phyloP scores from a whole-genome alignment of 2,888 invertebrate genomes.

The Aethes cnicana region DNA sequence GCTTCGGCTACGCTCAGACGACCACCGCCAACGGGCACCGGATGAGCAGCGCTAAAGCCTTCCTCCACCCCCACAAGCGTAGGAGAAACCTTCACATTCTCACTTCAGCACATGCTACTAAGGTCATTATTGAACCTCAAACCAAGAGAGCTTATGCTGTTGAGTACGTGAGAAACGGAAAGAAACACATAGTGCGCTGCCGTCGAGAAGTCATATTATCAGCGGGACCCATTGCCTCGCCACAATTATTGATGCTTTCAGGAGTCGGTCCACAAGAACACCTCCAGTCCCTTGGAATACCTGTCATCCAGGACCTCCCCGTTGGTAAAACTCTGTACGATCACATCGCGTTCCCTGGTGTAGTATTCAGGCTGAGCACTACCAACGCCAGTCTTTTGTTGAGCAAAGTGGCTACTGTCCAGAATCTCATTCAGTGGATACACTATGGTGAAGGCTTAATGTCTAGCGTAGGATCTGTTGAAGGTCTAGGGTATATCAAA shows the following conservation, averaged over 20 bases:
- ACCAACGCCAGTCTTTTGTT: slow-evolving; percentile 69
- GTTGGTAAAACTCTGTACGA: slow-evolving; percentile 87
- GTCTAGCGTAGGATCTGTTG: slow-evolving; percentile 85
- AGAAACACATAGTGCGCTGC: slow-evolving; percentile 80
- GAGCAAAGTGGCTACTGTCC: slow-evolving; percentile 65
- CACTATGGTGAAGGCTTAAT: slow-evolving; percentile 80
- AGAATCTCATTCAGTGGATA: slow-evolving; percentile 70
- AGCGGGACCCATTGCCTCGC: slow-evolving; percentile 93
- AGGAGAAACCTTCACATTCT: slow-evolving; percentile 84
- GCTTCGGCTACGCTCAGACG: slow-evolving; percentile 78
- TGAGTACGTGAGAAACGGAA: slow-evolving; percentile 83
- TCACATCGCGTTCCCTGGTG: slow-evolving; percentile 80
- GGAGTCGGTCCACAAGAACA: slow-evolving; percentile 85
- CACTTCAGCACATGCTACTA: slow-evolving; percentile 65
- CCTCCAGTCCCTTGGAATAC: slow-evolving; percentile 81
- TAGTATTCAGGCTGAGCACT: slow-evolving; percentile 69
- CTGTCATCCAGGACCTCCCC: slow-evolving; percentile 83
- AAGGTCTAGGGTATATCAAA: slow-evolving; percentile 85
- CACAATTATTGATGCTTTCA: slow-evolving; percentile 95
- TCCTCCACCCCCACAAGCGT: slow-evolving; percentile 83
- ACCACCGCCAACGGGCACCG: slow-evolving; percentile 84
- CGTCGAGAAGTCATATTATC: slow-evolving; percentile 91
- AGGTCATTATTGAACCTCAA: slow-evolving; percentile 72
- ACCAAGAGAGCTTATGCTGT: slow-evolving; percentile 87
- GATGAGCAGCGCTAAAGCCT: slow-evolving; percentile 86